These are phyloP conservation scores for Philopedon plagiatum DNA, from an alignment of 2,888 invertebrate species.

Conservation along the genomic window DNA sequence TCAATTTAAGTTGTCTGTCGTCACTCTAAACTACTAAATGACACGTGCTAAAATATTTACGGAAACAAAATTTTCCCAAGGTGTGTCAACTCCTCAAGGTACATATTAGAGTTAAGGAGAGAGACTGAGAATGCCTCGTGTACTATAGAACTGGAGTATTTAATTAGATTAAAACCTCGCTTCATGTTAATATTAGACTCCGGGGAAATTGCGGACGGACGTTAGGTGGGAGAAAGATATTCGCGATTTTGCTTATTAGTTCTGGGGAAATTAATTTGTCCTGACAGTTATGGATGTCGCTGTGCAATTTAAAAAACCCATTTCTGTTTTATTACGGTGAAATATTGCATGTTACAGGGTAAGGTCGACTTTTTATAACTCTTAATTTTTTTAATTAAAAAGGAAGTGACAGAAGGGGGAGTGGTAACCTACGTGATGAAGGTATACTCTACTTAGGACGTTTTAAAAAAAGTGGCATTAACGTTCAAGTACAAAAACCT, in stretches of 20 bases:
- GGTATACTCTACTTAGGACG: background rate
- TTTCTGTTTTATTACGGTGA: constrained; percentile 15
- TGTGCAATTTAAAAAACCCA: constrained; percentile 17
- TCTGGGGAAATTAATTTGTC: constrained; percentile 37
- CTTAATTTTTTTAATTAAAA: constrained; percentile 14
- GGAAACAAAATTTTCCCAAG: constrained; percentile 10
- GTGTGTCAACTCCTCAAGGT: constrained; percentile 16
- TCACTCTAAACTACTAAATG: no score
- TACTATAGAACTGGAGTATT: constrained; percentile 60
- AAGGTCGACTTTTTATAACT: constrained; percentile 1
- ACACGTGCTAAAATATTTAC: constrained; percentile 1
- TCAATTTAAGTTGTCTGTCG: no score
- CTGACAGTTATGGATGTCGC: constrained; percentile 43
- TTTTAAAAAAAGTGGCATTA: background rate
- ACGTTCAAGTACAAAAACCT: no score
- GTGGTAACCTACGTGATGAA: no score
- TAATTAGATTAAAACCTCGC: constrained; percentile 63
- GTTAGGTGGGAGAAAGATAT: constrained; percentile 64
- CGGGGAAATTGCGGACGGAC: constrained; percentile 64
- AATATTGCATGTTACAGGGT: constrained; percentile 5
- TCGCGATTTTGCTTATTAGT: constrained; percentile 60
- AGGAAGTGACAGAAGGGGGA: background rate
- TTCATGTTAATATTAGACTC: constrained; percentile 63
- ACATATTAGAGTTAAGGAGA: constrained; percentile 27
- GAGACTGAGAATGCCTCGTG: constrained; percentile 57